These are phyloP conservation scores for Lacanobia oleracea DNA, from an alignment of 2,888 invertebrate genomes.

Conservation along the genomic window DNA sequence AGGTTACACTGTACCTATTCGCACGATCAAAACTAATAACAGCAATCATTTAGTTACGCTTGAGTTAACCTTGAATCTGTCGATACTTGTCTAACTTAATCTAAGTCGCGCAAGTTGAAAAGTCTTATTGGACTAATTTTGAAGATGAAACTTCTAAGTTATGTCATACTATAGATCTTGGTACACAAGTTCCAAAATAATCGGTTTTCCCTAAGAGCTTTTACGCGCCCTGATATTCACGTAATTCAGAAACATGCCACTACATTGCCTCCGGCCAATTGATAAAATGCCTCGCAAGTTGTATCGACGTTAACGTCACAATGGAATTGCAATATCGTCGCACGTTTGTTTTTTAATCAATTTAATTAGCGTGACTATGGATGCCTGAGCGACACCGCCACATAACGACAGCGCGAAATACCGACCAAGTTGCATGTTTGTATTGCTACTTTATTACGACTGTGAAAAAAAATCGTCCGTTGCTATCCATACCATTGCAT, in stretches of 20 bases:
- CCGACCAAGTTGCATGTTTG: not conserved
- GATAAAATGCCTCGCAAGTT: constrained; percentile 23
- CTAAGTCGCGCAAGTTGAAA: not conserved
- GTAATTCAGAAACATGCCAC: constrained; percentile 33
- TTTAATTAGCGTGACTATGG: constrained; percentile 39
- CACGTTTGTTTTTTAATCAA: constrained; percentile 42
- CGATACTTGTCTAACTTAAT: not conserved
- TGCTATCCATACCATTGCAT: not conserved
- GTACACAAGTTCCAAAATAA: constrained; percentile 6
- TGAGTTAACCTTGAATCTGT: not conserved
- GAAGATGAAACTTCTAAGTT: not conserved
- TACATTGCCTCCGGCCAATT: constrained; percentile 9
- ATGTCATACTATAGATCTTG: not conserved
- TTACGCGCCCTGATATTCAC: constrained; percentile 2
- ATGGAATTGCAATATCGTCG: constrained; percentile 32
- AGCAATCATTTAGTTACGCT: not conserved
- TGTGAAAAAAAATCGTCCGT: not conserved
- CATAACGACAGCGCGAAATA: not conserved
- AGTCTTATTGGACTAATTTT: constrained; percentile 13
- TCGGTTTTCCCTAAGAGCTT: not conserved
- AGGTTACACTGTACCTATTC: not conserved
- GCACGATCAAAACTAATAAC: not conserved
- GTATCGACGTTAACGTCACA: constrained; percentile 26
- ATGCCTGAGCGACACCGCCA: constrained; percentile 5
- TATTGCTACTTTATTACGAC: not conserved